A percentile compares a stretch with the other conserved stretches of the same genome.
phyloP scores from a whole-genome alignment of 53 echinoderm and acorn worm species.

The Echinarachnius parma region DNA sequence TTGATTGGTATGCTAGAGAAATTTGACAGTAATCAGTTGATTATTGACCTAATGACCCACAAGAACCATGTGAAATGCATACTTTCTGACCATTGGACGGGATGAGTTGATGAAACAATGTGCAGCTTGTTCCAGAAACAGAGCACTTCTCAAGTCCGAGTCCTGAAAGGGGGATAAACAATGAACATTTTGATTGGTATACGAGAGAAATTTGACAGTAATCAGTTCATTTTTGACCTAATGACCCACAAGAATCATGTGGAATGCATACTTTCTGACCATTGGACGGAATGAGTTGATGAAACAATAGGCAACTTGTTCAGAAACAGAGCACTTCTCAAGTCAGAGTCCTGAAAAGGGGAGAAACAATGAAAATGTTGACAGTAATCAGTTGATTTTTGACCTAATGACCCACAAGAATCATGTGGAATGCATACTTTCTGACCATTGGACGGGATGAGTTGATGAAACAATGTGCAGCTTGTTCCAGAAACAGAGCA shows the following conservation, averaged over 20 bases:
- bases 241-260: no score
- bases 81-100: constrained; percentile 91
- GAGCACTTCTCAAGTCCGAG: constrained; percentile 90
- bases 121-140: constrained; percentile 91
- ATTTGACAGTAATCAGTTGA: background rate
- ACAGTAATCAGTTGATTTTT: no score
- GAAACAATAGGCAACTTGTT: constrained; percentile 93
- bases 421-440: constrained; percentile 99
- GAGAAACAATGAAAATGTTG: background rate
- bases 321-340: constrained; percentile 87
- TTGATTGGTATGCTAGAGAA: no score
- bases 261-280: constrained; percentile 98
- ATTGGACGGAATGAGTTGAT: constrained; percentile 86
- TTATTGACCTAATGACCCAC: no score
- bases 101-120: constrained; percentile 93
- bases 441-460: constrained; percentile 88
- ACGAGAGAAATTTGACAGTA: background rate
- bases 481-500: constrained; percentile 92
- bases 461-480: constrained; percentile 92
- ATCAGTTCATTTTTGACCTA: no score
- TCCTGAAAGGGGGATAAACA: constrained; percentile 53
- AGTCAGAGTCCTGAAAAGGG: constrained; percentile 78
- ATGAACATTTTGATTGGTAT: no score
- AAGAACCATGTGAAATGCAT: constrained; percentile 99
- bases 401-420: no score